phyloP scores from a whole-genome alignment of 2,113 vertebrate species.

The Prochilodus magdalenae region DNA sequence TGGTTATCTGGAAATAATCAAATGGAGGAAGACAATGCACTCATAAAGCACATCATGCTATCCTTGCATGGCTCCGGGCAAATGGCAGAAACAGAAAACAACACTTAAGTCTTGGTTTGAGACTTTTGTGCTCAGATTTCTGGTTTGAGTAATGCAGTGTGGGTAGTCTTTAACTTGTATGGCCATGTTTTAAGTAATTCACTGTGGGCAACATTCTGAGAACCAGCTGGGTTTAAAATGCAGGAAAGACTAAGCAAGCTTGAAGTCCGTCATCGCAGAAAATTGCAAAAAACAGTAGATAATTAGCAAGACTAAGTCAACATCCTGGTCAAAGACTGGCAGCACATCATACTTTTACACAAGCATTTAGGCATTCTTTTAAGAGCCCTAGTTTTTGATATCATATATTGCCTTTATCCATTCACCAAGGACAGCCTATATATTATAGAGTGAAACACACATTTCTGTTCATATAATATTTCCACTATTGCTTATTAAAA shows the following conservation, averaged over 20 bases:
- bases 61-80: conserved; percentile 34
- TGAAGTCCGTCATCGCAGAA: conserved; percentile 1
- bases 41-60: conserved; percentile 26
- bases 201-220: conserved; percentile 12
- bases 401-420: background rate
- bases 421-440: conserved; percentile 4
- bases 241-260: background rate
- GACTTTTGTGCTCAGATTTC: conserved; percentile 42
- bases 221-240: conserved; percentile 38
- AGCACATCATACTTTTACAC: conserved; percentile 1
- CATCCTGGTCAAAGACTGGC: background rate
- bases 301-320: background rate
- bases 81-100: conserved; percentile 25
- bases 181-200: conserved; percentile 24
- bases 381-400: background rate
- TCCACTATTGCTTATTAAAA: conserved; percentile 32
- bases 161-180: conserved; percentile 12
- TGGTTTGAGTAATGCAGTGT: conserved; percentile 32
- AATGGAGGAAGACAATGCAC: conserved; percentile 22
- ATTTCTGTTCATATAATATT: conserved; percentile 44
- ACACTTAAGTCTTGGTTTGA: conserved; percentile 28
- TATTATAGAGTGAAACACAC: conserved; percentile 11
- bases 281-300: background rate
- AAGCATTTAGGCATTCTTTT: background rate
- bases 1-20: conserved; percentile 51